A percentile compares a stretch with the other conserved stretches of the same genome.
Evolutionary conservation across 2,113 vertebrate genomes (phyloP).

Genomic region (Colistium nudipinnis): DNA sequence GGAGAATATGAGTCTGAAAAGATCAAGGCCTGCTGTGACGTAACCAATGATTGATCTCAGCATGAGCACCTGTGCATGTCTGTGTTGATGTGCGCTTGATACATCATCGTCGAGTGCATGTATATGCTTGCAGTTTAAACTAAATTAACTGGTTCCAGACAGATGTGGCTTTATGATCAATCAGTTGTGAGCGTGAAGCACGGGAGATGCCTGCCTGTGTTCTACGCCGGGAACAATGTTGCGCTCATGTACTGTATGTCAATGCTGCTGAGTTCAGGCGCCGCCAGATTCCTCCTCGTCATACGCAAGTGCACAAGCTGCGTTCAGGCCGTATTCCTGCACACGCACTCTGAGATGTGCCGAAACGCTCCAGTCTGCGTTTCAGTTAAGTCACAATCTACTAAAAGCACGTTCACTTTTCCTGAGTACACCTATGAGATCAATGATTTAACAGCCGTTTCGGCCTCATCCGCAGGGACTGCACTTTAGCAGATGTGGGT

Average conservation of each 20-base stretch:
- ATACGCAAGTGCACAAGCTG: not conserved
- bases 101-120: not conserved
- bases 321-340: not conserved
- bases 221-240: not conserved
- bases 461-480: not conserved
- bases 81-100: not conserved
- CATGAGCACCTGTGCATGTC: not conserved
- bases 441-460: not conserved
- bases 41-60: not conserved
- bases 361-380: not conserved
- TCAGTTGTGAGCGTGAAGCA: conserved; percentile 14
- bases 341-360: not conserved
- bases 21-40: not conserved
- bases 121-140: conserved; percentile 9
- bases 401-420: conserved; percentile 11
- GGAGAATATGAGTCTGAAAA: not conserved
- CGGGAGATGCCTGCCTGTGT: conserved; percentile 8
- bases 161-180: conserved; percentile 29
- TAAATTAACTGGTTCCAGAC: not conserved
- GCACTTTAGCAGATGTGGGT: not conserved
- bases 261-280: not conserved
- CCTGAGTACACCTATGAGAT: conserved; percentile 23
- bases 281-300: not conserved
- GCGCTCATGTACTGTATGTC: not conserved
- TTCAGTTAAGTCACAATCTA: conserved; percentile 13